Percentiles rank a stretch among this genome's conserved stretches.
Conservation (phyloP, 2,797 vertebrate species). For the Triplophysa bombifrons region DNA sequence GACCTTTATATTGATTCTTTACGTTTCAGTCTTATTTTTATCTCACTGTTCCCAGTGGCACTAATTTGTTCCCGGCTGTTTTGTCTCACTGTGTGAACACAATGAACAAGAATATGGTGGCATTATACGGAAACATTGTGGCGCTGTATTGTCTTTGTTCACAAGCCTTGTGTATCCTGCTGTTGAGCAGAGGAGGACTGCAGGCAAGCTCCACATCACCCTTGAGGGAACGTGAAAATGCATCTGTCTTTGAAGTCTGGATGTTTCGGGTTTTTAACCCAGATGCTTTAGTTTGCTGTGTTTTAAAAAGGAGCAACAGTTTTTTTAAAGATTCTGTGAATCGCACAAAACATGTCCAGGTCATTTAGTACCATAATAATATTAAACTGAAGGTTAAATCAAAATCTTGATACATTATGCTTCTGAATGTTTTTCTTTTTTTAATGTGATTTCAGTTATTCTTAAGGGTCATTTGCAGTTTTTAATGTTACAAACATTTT, state of each 20-base stretch:
- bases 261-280: not conserved
- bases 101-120: not conserved
- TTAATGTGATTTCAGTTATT: not conserved
- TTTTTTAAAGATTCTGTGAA: not conserved
- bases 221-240: not conserved
- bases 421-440: not conserved
- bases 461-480: too few relatives aligned
- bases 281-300: not conserved
- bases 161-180: too few relatives aligned
- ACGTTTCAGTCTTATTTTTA: constrained; percentile 3
- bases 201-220: not conserved
- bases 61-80: not conserved
- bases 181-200: not conserved
- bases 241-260: not conserved
- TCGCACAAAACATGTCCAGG: not conserved
- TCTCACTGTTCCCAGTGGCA: constrained; percentile 5
- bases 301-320: too few relatives aligned
- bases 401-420: not conserved
- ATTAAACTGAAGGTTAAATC: too few relatives aligned
- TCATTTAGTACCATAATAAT: too few relatives aligned
- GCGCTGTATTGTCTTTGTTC: not conserved
- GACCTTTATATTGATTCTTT: constrained; percentile 10
- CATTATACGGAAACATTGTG: not conserved
- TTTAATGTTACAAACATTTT: too few relatives aligned
- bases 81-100: not conserved